Base-by-base conservation (phyloP, 1,140 invertebrate species). In the Trichomalopsis sarcophagae region DNA sequence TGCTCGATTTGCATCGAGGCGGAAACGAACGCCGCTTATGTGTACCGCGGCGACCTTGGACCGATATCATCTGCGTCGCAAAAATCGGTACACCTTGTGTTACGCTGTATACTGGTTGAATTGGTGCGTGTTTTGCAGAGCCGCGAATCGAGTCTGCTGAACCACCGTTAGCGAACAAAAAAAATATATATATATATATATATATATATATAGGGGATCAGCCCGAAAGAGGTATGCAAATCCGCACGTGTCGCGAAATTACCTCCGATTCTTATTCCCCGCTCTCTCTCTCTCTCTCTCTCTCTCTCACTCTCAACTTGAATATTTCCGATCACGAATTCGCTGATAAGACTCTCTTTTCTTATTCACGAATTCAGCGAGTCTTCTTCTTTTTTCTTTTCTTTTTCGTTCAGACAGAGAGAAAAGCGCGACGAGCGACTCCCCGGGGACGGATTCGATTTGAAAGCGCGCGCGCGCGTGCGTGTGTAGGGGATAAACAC, bases 281-380 rank as follows among this genome's bases (percentile, higher is more conserved):
- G 21, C 55, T 55, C 6, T 55, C 13, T 55, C 14, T 55, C 17
- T 27, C 50, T 13, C 47, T 50, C 13, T 14, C 6, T 55, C 13
- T 55, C 14, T 55, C 17, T 27, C 50, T 13, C 47, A 2, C 47
- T 50, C 14, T 17, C 2, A 7, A 21, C 21, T 62, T 62, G 55
- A 62, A 62, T 62, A 62, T 62, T 62, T 62, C 55, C 55, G 55
- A 62, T 62, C 55, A 62, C 55, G 55, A 62, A 62, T 62, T 62
- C 17, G 14, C 55, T n/a, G 17, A 62, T 62, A 62, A 62, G 55
- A 62, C 55, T 21, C 55, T 62, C 55, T 21, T 62, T 21, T 62
- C 21, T 17, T n/a, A 21, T 62, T 21, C 55, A n/a, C 74, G 21
- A 27, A 71, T 27, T 30, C 68, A 23, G 10, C 68, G 68, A 68